phyloP scores from a whole-genome alignment of 2,888 invertebrate genomes.

The Epinotia ramella region DNA sequence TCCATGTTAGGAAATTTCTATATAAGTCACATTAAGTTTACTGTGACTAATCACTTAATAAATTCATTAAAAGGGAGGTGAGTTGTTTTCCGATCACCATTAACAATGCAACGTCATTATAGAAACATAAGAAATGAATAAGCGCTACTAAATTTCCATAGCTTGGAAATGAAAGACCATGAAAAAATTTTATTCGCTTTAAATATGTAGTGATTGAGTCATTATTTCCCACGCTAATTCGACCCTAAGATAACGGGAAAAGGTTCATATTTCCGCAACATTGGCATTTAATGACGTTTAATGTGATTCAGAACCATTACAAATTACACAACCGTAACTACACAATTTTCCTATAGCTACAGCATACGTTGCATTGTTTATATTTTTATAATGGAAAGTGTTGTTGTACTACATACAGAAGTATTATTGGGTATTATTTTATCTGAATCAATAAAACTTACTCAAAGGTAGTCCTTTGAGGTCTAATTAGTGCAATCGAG shows the following conservation, averaged over 20 bases:
- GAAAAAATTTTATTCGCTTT: conserved; percentile 1
- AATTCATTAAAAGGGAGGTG: background rate
- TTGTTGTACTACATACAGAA: too few species aligned
- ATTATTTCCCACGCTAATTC: conserved; percentile 16
- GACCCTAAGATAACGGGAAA: conserved; percentile 8
- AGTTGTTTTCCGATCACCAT: conserved; percentile 24
- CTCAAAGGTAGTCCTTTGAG: too few species aligned
- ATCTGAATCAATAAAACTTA: too few species aligned
- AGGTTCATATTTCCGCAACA: background rate
- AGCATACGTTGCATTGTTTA: too few species aligned
- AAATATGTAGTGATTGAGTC: background rate
- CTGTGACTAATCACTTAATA: conserved; percentile 21
- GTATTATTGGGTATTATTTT: too few species aligned
- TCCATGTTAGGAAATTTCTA: conserved; percentile 7
- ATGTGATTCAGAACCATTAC: background rate
- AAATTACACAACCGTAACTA: background rate
- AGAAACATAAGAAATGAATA: conserved; percentile 27
- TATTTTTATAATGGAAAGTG: too few species aligned
- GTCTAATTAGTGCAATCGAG: too few species aligned
- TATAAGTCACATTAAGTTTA: conserved; percentile 5
- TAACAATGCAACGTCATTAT: conserved; percentile 16
- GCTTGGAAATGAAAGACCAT: conserved; percentile 8
- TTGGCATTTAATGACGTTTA: conserved; percentile 22
- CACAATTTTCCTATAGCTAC: background rate
- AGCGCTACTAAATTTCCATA: conserved; percentile 8